Conservation (phyloP, 2,113 vertebrate species). For the Heloderma charlesbogerti region DNA sequence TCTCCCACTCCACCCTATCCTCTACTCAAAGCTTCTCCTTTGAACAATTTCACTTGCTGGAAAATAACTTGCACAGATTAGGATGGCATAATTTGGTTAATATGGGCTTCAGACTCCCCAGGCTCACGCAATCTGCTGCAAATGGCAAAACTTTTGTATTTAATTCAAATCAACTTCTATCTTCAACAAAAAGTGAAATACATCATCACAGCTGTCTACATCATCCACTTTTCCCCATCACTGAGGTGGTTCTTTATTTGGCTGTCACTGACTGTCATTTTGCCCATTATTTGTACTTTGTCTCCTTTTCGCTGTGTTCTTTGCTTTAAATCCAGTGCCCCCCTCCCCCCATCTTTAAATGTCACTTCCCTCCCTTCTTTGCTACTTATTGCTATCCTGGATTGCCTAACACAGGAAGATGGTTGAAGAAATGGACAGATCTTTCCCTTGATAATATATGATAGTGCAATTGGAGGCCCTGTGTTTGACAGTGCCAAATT, state of each 20-base stretch:
- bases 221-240: slow-evolving; percentile 7
- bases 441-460: neutral
- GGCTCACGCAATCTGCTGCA: neutral
- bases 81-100: neutral
- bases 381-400: neutral
- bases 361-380: neutral
- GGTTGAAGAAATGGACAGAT: neutral
- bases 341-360: neutral
- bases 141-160: neutral
- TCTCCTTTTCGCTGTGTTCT: neutral
- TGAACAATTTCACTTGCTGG: neutral
- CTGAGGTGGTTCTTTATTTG: slow-evolving; percentile 17
- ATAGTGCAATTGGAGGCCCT: neutral
- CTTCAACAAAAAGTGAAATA: neutral
- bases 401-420: neutral
- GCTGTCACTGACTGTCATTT: slow-evolving; percentile 16
- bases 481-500: neutral
- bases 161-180: neutral
- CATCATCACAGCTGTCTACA: neutral
- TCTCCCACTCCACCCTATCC: neutral
- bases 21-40: neutral
- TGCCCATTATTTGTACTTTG: slow-evolving; percentile 14
- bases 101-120: neutral
- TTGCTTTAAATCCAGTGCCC: neutral
- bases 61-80: neutral